phyloP scores from a whole-genome alignment of 2,888 invertebrate species.

The Petrolisthes manimaculis region DNA sequence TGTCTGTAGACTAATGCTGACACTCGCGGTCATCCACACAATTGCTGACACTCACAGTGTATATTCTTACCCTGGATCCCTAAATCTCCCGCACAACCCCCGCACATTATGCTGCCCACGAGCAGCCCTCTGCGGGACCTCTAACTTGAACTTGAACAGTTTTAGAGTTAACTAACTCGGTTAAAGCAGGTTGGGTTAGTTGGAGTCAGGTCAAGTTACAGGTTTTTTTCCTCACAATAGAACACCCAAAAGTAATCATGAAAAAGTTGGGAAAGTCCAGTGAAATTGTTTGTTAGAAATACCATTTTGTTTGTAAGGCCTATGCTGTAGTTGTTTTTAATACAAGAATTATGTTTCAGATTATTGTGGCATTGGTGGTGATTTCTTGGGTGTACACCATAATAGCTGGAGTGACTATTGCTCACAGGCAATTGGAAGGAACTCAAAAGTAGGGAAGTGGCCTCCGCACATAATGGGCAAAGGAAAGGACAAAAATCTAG shows the following conservation, averaged over 20 bases:
- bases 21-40: too few relatives aligned
- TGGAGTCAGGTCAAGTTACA: background rate
- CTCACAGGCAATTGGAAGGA: slow-evolving; percentile 22
- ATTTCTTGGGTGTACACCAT: slow-evolving; percentile 52
- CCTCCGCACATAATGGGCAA: slow-evolving; percentile 49
- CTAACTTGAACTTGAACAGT: background rate
- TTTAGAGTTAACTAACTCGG: background rate
- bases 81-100: too few relatives aligned
- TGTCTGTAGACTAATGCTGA: too few relatives aligned
- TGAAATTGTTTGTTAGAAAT: too few relatives aligned
- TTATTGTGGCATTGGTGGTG: slow-evolving; percentile 35
- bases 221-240: too few relatives aligned
- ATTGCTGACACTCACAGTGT: too few relatives aligned
- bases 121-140: too few relatives aligned
- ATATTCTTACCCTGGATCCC: too few relatives aligned
- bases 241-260: too few relatives aligned
- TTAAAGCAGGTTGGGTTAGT: background rate
- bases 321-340: background rate
- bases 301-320: background rate
- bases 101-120: too few relatives aligned
- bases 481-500: slow-evolving; percentile 60
- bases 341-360: slow-evolving; percentile 25
- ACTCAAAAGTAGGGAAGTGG: background rate
- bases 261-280: too few relatives aligned
- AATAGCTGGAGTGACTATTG: slow-evolving; percentile 44